Base-by-base conservation (phyloP, 2,113 vertebrate genomes). In the Anguilla japonica region DNA sequence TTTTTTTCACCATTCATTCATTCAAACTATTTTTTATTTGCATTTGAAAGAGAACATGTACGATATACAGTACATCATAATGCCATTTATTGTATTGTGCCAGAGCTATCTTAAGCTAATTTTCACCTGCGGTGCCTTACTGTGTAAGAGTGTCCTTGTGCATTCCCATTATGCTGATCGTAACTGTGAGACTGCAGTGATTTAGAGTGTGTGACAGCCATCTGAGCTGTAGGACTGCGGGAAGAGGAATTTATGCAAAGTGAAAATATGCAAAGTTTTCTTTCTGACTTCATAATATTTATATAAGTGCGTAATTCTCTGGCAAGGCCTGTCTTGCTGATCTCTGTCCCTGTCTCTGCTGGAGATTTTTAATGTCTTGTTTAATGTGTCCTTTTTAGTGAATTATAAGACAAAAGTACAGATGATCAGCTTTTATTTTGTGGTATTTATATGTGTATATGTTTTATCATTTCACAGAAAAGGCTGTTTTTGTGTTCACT, bases 171-270 rank as follows among this genome's bases (percentile, higher is more conserved):
- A 20, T 13, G 8, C 43, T 29, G 84, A 50, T 14, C 26, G 79
- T 20, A 22, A 41, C 41, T 41, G 43, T 20, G 43, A 26, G 26
- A 43, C 39, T 41, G 29, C 29, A 67, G 11, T 18, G 46, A 75
- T 87, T 83, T 75, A 83, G 81, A 87, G 29, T 9, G n/a, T 15
- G 15, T 83, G 57, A 78, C 63, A 83, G 78, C 53, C 5, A 60
- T 34, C 75, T 41, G 34, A 22, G 53, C n/a, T 43, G 71, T 5
- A 83, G 13, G 20, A 57, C 40, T 78, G 41, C 53, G 60, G 63
- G 60, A 86, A 86, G 75, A 86, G 60, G 26, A 26, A 53, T 75
- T 86, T 84, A 41, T 80, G 83, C 53, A 60, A 67, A 67, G 83
- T 43, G 81, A 67, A 79, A 39, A 79, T 41, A 41, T 34, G 26